Conservation (phyloP, 2,797 vertebrate genomes). For the Gallinago solitaria region DNA sequence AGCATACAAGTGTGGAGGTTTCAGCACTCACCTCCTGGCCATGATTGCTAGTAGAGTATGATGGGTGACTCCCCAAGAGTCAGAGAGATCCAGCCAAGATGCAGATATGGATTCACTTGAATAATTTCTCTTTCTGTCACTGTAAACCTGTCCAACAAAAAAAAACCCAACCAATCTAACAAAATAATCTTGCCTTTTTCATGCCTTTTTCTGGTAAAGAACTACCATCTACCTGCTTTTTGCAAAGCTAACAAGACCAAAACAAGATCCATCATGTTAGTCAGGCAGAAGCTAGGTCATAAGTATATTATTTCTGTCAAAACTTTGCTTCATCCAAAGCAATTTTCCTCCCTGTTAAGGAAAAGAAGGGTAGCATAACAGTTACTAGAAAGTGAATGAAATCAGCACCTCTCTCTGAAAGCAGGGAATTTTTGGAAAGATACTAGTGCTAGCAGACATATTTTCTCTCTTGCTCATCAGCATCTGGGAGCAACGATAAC, state of each 20-base stretch:
- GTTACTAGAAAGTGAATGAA: background rate
- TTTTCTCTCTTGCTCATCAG: background rate
- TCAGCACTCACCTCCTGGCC: rapidly evolving
- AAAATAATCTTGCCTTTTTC: background rate
- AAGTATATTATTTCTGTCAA: background rate
- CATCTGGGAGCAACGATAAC: background rate
- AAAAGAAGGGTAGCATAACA: background rate
- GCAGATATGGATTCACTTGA: rapidly evolving
- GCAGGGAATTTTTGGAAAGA: background rate
- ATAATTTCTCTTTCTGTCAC: background rate
- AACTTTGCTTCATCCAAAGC: background rate
- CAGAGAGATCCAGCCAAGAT: background rate
- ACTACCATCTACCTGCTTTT: background rate
- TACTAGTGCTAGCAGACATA: background rate
- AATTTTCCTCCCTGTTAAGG: background rate
- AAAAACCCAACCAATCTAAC: background rate
- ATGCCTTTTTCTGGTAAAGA: background rate
- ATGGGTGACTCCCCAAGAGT: rapidly evolving
- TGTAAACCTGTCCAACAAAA: background rate
- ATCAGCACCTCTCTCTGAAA: background rate
- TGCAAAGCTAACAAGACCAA: background rate
- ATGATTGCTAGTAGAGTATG: background rate
- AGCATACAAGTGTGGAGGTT: background rate
- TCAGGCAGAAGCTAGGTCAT: background rate
- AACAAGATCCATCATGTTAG: background rate